Evolutionary conservation across 2,797 vertebrate species (phyloP).

Genomic region (Alcedo quadribrachys): DNA sequence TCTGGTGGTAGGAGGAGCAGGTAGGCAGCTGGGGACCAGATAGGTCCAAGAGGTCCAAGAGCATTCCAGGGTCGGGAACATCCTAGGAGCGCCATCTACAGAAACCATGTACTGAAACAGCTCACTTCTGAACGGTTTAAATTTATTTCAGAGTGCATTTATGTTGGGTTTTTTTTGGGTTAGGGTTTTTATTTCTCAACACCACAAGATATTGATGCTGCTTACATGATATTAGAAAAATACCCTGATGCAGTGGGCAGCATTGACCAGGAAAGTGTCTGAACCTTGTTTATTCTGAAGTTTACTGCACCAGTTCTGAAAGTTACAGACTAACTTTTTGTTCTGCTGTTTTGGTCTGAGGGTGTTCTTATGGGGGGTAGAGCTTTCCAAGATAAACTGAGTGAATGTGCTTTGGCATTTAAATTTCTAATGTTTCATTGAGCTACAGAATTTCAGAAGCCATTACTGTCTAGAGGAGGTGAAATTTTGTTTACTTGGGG

Average conservation of each 20-base stretch:
- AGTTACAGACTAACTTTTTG: constrained; percentile 72
- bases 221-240: background rate
- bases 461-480: constrained; percentile 55
- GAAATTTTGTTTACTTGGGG: constrained; percentile 16
- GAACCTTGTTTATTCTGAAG: constrained; percentile 11
- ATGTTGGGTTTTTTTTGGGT: background rate
- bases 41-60: background rate
- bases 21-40: background rate
- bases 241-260: background rate
- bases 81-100: fast-evolving
- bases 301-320: constrained; percentile 31
- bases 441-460: constrained; percentile 63
- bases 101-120: background rate
- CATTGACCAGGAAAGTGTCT: background rate
- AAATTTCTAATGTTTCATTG: constrained; percentile 49
- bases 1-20: background rate
- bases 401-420: constrained; percentile 73
- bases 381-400: constrained; percentile 74
- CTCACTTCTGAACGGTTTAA: background rate
- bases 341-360: constrained; percentile 68
- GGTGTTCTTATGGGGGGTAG: constrained; percentile 25
- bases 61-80: background rate
- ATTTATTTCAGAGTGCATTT: background rate
- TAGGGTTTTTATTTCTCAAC: background rate
- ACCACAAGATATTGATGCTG: background rate